Evolutionary conservation across 2,797 vertebrate genomes (phyloP), one percentile per base, ranked within the genome.

Genomic region (Manis pentadactyla): DNA sequence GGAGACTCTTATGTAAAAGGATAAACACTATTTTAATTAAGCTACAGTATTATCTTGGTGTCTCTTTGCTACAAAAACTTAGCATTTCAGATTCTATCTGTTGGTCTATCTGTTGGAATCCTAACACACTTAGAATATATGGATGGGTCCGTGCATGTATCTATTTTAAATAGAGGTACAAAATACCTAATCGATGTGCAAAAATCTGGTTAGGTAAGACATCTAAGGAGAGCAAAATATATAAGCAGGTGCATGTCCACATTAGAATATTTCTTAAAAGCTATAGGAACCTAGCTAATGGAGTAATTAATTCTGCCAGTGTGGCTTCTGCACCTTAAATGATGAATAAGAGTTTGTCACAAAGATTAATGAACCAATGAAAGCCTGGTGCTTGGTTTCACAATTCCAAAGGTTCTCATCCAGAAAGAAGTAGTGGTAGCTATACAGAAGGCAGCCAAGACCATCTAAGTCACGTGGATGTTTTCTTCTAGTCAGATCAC

Each of bases 171-270:
- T 1, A 11, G 14, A 68, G 37, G 19, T 15, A 66, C 37, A 42
- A 7, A 81, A 21, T 14, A 9, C 17, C 53, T 3, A 57, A 92
- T 69, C 55, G 78, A 21, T 37, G n/a, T 34, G 2, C 25, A 83
- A 88, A 73, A 75, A 66, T 94, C n/a, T 81, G 42, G 1, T 77
- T 87, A 53, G 42, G 31, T 17, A 79, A 95, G 31, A 87, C 25
- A 64, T 93, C 75, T 90, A 49, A 25, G 53, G 88, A 96, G 27
- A 87, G 37, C 31, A 71, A 73, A 96, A 37, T 37, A 87, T 53
- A 10, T 86, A 83, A 83, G 25, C 59, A 42, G 14, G 27, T 75
- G 19, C n/a, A 37, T 53, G 46, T 29, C 29, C 34, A 39, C 49
- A 31, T 53, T 46, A 83, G 21, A 90, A 90, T 87, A 66, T 14